Base-by-base conservation (phyloP, 2,888 invertebrate genomes). In the Morpho achilles region DNA sequence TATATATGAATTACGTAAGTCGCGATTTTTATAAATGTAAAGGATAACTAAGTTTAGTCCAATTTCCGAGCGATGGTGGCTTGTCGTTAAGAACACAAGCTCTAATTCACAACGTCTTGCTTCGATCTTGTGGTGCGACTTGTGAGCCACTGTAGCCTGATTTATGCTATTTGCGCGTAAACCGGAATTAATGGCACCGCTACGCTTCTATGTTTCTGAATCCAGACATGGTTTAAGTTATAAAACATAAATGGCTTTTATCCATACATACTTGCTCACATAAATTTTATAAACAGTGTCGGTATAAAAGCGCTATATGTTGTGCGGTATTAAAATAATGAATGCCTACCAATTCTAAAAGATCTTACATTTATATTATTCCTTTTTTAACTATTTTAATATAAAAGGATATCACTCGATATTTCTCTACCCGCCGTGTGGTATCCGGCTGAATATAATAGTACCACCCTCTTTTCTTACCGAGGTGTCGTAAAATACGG, bases 131-230 rank as follows among this genome's bases (percentile, higher is more conserved):
- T 75, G 87, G 84, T 79, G 78, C 80, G 61, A 55, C 44, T 55
- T 55, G 53, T 41, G 80, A 77, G 77, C 77, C 79, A 80, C 77
- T 82, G 78, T 82, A 82, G 75, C 80, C 86, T 89, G 88, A 90
- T 90, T 89, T 89, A 89, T 88, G 87, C 85, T 87, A 84, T 87
- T 89, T 88, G 84, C 86, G 85, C 84, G 83, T 85, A 85, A 86
- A 87, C 84, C 84, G 83, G 84, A 89, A 89, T 89, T 89, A 89
- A 89, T 88, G 87, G 83, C 85, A 85, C 87, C 87, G 87, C 86
- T 87, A 88, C 84, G 83, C 84, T 84, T 82, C 84, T 79, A 81
- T 86, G 84, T 87, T 85, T 88, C 81, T 76, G 82, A 79, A 84
- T 85, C n/a, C 46, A 46, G 7, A 22, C 9, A 40, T 43, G 46